Base-by-base conservation (phyloP, 2,113 vertebrate species). In the Dipodomys merriami region DNA sequence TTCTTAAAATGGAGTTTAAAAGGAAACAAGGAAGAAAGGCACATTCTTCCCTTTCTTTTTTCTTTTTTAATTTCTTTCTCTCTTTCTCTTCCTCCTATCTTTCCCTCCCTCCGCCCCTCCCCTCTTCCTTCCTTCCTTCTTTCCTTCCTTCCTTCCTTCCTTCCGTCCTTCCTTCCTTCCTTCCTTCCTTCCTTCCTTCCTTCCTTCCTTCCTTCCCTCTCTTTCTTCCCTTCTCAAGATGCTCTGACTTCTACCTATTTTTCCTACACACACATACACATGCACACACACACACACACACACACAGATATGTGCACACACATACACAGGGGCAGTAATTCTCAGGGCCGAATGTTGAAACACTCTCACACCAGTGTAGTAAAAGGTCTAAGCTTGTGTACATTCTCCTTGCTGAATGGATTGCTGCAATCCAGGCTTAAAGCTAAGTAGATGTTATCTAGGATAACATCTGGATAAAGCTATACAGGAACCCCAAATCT, bases 321-420 rank as follows among this genome's bases (percentile, higher is more conserved):
- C 18, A 39, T 5, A 39, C 18, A 60, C 23, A 88, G 86, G 12
- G 13, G 39, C 53, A 89, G 20, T 72, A 65, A 93, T 81, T 93
- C 79, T 93, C 77, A 83, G 67, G 25, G 57, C 77, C 76, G 65
- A 91, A 30, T 87, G 71, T 89, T 67, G 83, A 95, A 87, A 82
- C 0, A 0, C 27, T 88, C 90, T 74, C 81, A 71, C 46, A 72
- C 20, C 49, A 82, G 64, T 49, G 68, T 91, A 84, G 81, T 81
- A 53, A 95, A 92, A 87, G 35, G 53, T 57, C 0, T 65, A 68
- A 27, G 46, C 19, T 87, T 69, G 7, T 25, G 30, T 23, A 20
- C 10, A 19, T 33, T 64, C 72, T 74, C 23, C 77, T 79, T 78
- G 62, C 87, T 77, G 81, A n/a, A 20, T 69, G 64, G 5, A 35